Percentiles rank a stretch among this genome's conserved stretches.
Conservation (phyloP, 2,888 invertebrate species). For the Brachyptera putata region DNA sequence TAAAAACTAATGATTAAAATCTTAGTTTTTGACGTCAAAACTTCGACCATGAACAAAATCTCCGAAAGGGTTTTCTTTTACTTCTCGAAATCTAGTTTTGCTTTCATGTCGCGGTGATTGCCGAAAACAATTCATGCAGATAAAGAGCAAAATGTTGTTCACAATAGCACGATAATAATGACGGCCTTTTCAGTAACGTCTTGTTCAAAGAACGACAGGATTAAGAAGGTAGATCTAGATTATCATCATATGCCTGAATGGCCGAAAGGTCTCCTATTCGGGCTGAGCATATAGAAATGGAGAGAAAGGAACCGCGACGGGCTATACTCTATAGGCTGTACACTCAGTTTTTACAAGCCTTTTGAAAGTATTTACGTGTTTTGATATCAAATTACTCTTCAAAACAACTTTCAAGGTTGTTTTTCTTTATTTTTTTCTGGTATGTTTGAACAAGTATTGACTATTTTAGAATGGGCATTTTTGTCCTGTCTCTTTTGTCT, state of each 20-base stretch:
- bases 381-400: slow-evolving; percentile 14
- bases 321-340: too few species aligned
- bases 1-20: slow-evolving; percentile 5
- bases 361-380: slow-evolving; percentile 18
- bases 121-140: slow-evolving; percentile 15
- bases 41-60: too few species aligned
- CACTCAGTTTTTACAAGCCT: slow-evolving; percentile 8
- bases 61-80: background rate
- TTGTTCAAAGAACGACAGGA: background rate
- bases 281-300: background rate
- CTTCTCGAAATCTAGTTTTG: too few species aligned
- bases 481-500: too few species aligned
- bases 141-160: background rate
- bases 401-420: slow-evolving; percentile 2
- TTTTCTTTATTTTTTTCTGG: too few species aligned
- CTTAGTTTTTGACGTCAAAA: slow-evolving; percentile 8
- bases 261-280: slow-evolving; percentile 8
- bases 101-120: background rate
- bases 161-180: background rate
- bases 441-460: too few species aligned
- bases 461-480: background rate
- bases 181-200: background rate
- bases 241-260: slow-evolving; percentile 14
- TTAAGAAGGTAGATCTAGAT: background rate
- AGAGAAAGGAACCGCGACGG: slow-evolving; percentile 11